Percentiles rank a stretch among this genome's conserved stretches.
Conservation (phyloP, 2,113 vertebrate species). For the Recurvirostra avosetta region DNA sequence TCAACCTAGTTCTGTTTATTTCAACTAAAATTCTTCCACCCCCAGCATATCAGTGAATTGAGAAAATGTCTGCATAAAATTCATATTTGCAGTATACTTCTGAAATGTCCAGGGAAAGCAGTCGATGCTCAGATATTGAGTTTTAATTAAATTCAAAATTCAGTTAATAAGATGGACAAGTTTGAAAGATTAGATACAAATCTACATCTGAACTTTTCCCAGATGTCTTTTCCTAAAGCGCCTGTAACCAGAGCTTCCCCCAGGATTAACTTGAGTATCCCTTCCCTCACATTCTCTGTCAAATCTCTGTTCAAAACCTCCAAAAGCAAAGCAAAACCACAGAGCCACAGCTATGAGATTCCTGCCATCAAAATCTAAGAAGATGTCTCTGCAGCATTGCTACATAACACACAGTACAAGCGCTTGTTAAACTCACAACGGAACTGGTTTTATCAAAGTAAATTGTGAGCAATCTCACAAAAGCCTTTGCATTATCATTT, state of each 20-base stretch:
- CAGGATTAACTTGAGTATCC: not conserved
- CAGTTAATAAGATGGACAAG: not conserved
- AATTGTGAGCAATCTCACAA: constrained; percentile 8
- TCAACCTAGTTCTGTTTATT: constrained; percentile 14
- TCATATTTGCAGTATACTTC: not conserved
- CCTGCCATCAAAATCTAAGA: not conserved
- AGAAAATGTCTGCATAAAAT: not conserved
- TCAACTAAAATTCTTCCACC: not conserved
- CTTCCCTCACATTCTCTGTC: not conserved
- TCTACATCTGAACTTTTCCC: not conserved
- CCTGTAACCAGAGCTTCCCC: not conserved
- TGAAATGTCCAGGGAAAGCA: not conserved
- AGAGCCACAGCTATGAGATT: not conserved
- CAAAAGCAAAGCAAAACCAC: not conserved
- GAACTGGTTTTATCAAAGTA: constrained; percentile 17
- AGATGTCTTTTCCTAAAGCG: not conserved
- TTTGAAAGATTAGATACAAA: not conserved
- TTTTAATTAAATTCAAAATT: constrained; percentile 6
- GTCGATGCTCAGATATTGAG: not conserved
- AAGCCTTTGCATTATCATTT: constrained; percentile 17
- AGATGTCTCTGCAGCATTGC: not conserved
- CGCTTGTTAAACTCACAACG: not conserved
- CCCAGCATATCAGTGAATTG: not conserved
- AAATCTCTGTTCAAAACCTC: not conserved
- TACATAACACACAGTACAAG: not conserved